Conservation (phyloP, 2,113 vertebrate species). For the Daphoenositta chrysoptera region DNA sequence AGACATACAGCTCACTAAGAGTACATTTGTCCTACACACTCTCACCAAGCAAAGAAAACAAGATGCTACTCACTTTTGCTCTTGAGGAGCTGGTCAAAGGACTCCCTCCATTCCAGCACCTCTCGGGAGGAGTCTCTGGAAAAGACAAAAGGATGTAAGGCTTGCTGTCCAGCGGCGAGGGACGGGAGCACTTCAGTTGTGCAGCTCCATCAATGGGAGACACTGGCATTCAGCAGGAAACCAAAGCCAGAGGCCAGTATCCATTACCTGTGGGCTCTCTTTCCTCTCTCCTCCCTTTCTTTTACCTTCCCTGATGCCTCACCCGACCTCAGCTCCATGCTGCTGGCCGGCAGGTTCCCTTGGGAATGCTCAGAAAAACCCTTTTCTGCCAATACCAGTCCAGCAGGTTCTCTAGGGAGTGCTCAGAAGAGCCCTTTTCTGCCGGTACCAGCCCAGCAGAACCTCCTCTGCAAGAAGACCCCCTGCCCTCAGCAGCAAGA, state of each 20-base stretch:
- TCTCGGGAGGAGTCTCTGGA: slow-evolving; percentile 83
- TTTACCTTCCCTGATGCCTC: not conserved
- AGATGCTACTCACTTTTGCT: slow-evolving; percentile 86
- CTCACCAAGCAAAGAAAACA: not conserved
- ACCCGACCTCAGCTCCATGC: slow-evolving; percentile 29
- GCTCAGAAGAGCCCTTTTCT: not conserved
- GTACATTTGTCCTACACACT: rapidly evolving
- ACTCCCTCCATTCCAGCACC: slow-evolving; percentile 85
- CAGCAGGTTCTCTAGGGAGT: not conserved
- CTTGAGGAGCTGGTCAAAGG: slow-evolving; percentile 87
- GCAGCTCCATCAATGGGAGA: rapidly evolving
- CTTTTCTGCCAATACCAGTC: not conserved
- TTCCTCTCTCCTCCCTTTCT: slow-evolving; percentile 34
- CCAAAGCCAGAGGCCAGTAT: not conserved
- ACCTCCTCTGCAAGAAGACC: not conserved
- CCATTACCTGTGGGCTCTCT: slow-evolving; percentile 10
- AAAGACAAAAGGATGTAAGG: not conserved
- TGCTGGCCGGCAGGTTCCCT: not conserved
- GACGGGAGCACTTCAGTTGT: not conserved
- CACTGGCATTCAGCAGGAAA: not conserved
- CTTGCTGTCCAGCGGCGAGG: rapidly evolving
- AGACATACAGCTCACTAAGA: not conserved
- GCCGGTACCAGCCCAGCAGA: not conserved
- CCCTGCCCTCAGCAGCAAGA: not conserved
- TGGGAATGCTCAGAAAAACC: not conserved